Conservation (phyloP, 2,797 vertebrate species). For the Myotis myotis region DNA sequence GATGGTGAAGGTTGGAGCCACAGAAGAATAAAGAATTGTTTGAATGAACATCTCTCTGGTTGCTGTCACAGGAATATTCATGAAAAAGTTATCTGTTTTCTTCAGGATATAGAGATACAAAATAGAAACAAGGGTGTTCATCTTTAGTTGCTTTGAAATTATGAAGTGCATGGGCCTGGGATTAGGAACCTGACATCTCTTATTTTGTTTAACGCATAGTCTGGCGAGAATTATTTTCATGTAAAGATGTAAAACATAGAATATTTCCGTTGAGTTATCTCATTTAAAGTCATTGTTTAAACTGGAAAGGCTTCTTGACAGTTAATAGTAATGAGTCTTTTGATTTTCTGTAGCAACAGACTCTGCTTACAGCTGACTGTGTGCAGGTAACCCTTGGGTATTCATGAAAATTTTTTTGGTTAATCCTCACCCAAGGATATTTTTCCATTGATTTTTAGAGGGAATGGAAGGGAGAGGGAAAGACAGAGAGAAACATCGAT, state of each 20-base stretch:
- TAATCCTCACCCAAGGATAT: no score
- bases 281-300: slow-evolving; percentile 19
- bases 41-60: not conserved
- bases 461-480: no score
- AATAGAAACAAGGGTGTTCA: not conserved
- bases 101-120: not conserved
- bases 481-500: no score
- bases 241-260: not conserved
- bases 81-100: not conserved
- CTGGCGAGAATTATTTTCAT: not conserved
- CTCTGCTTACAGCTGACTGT: slow-evolving; percentile 58
- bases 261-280: not conserved
- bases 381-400: slow-evolving; percentile 47
- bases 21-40: not conserved
- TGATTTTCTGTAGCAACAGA: slow-evolving; percentile 59
- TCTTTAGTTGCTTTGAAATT: not conserved
- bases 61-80: not conserved
- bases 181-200: not conserved
- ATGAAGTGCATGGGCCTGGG: not conserved
- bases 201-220: not conserved
- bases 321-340: slow-evolving; percentile 66
- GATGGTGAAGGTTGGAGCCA: not conserved
- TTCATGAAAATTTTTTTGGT: slow-evolving; percentile 51
- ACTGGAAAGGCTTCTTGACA: slow-evolving; percentile 7
- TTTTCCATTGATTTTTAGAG: no score